These are phyloP conservation scores for Trogon surrucura DNA, from an alignment of 2,113 vertebrate species.

Conservation along the genomic window DNA sequence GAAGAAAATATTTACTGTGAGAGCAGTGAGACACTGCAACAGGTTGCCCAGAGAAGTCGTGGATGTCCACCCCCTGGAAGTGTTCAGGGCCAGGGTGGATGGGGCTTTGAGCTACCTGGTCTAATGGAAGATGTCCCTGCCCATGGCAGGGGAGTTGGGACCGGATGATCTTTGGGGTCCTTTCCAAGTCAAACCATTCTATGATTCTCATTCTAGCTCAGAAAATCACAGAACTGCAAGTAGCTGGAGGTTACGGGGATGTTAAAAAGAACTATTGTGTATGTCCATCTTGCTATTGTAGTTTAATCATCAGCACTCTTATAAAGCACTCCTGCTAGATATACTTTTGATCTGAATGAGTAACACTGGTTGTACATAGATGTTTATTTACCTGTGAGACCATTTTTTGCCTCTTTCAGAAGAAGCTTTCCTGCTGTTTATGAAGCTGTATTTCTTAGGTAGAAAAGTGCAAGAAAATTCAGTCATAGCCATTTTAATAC, in stretches of 20 bases:
- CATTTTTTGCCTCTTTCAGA: background rate
- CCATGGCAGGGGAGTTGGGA: too few species aligned
- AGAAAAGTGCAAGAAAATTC: background rate
- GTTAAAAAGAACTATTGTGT: background rate
- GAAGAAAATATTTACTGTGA: too few species aligned
- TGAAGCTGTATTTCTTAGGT: background rate
- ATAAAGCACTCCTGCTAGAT: background rate
- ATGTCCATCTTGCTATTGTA: background rate
- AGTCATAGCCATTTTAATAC: background rate
- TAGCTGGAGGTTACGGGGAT: background rate
- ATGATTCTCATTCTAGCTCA: background rate
- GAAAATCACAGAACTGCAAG: background rate
- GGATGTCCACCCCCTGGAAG: too few species aligned
- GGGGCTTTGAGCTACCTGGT: too few species aligned
- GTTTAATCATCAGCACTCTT: background rate
- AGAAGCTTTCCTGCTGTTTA: background rate
- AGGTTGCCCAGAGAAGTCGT: too few species aligned
- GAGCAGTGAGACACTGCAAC: too few species aligned
- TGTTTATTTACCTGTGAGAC: background rate
- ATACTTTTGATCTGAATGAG: background rate
- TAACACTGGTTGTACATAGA: background rate
- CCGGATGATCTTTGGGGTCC: too few species aligned
- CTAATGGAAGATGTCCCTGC: too few species aligned
- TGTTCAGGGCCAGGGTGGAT: too few species aligned
- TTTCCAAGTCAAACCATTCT: too few species aligned